Conservation (phyloP, 2,797 vertebrate genomes). For the Enteromius trimaculatus region DNA sequence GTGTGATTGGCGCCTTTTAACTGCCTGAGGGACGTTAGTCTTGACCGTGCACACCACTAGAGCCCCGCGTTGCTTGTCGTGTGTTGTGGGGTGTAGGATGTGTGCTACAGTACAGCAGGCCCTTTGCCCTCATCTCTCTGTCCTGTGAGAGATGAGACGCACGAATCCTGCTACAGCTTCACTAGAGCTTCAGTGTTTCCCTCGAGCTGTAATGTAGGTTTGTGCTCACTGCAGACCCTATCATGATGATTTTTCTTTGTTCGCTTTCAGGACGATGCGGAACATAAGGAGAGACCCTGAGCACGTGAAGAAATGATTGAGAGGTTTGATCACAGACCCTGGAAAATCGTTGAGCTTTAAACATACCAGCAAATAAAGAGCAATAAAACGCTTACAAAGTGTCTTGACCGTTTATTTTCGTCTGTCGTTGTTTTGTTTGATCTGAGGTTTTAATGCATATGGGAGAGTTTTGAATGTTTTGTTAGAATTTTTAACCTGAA, state of each 20-base stretch:
- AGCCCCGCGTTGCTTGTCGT: slow-evolving; percentile 8
- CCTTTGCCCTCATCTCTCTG: slow-evolving; percentile 1
- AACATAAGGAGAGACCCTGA: not conserved
- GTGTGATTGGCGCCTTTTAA: too few relatives aligned
- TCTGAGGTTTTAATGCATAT: not conserved
- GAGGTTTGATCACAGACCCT: not conserved
- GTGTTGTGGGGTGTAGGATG: slow-evolving; percentile 19
- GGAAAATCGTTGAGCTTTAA: not conserved
- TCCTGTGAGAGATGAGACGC: not conserved
- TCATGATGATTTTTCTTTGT: not conserved
- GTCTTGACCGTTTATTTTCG: not conserved
- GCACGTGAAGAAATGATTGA: too few relatives aligned
- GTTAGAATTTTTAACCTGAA: not conserved
- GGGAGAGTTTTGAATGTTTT: not conserved
- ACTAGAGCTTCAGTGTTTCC: not conserved
- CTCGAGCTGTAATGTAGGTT: not conserved
- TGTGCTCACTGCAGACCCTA: not conserved
- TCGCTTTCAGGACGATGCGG: not conserved
- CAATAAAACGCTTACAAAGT: not conserved
- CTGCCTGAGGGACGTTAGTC: too few relatives aligned
- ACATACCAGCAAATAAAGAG: not conserved
- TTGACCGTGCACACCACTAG: slow-evolving; percentile 6
- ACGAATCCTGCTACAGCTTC: slow-evolving; percentile 2
- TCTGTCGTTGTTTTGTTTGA: not conserved
- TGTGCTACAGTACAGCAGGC: slow-evolving; percentile 26